These are phyloP conservation scores for Athalia rosae DNA, from an alignment of 2,888 invertebrate species.

Conservation along the genomic window DNA sequence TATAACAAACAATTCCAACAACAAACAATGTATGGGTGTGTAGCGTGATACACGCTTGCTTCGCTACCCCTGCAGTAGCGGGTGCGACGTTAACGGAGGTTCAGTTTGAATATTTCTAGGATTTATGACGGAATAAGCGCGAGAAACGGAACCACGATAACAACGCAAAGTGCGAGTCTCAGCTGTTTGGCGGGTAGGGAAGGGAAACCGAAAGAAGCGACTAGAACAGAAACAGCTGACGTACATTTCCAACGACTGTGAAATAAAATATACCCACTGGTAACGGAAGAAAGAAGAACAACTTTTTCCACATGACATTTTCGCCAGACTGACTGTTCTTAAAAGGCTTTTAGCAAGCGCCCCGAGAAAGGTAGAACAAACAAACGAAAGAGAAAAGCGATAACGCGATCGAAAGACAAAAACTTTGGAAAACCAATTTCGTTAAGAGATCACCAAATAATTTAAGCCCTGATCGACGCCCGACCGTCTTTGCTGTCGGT, in stretches of 20 bases:
- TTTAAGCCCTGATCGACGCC: not conserved
- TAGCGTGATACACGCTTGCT: not conserved
- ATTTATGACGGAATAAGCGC: slow-evolving; percentile 7
- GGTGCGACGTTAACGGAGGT: not conserved
- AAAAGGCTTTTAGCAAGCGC: not conserved
- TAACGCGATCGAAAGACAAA: not conserved
- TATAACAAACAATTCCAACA: not conserved
- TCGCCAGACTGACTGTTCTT: slow-evolving; percentile 3
- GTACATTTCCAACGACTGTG: not conserved
- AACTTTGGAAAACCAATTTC: slow-evolving; percentile 17
- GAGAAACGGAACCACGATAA: not conserved
- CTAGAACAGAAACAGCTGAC: not conserved
- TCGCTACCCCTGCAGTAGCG: no score
- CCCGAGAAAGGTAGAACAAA: not conserved
- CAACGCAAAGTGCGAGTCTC: not conserved
- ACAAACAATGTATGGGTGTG: slow-evolving; percentile 20
- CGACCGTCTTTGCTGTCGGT: not conserved
- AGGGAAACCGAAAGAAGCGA: not conserved
- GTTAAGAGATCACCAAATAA: slow-evolving; percentile 24
- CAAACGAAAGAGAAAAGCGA: not conserved
- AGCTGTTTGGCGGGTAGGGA: not conserved
- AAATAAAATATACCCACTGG: slow-evolving; percentile 1
- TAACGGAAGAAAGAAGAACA: slow-evolving; percentile 1
- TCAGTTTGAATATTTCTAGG: slow-evolving; percentile 22
- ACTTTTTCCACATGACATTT: slow-evolving; percentile 2